Base-by-base conservation (phyloP, 2,888 invertebrate species). In the Scaptomyza cyrtandrae region DNA sequence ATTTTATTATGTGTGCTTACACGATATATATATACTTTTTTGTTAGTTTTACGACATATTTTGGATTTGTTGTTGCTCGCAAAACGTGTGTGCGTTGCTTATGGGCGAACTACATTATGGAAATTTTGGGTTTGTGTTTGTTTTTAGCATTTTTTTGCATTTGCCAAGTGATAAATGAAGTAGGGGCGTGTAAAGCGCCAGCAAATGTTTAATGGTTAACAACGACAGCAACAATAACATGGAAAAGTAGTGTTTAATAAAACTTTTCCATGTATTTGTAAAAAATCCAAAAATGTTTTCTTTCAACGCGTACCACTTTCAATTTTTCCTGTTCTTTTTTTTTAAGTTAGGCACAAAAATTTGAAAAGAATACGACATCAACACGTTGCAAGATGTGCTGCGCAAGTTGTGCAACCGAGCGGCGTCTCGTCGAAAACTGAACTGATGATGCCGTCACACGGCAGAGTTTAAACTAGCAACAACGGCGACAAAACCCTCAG, bases 401-500 rank as follows among this genome's bases (percentile, higher is more conserved):
- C 49, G 45, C 24, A 43, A 50, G 56, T 74, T 74, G 75, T 68
- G 68, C 80, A 77, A 80, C 83, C 85, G 87, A 75, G 65, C 75
- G 68, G 54, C 64, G 67, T 49, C 69, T 69, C 85, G 66, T 80
- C 75, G 54, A 66, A 69, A 71, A 71, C 70, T 70, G 52, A 80
- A 83, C 83, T 83, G 81, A 71, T 58, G 80, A 24, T 41, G 71
- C 35, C 71, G 71, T 75, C 76, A 53, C 71, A 74, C 80, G 71
- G 64, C 71, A 49, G 74, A 68, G 33, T 73, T 78, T 50, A 69
- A 81, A 78, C 81, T 78, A 78, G 75, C 66, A 60, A 49, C 72
- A 59, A 39, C 60, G 46, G 69, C 74, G 74, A 78, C 78, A 75
- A 49, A 77, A 60, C 57, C 57, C 16, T 27, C 68, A 59, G 41